phyloP scores from a whole-genome alignment of 2,113 vertebrate species.

The Chunga burmeisteri region DNA sequence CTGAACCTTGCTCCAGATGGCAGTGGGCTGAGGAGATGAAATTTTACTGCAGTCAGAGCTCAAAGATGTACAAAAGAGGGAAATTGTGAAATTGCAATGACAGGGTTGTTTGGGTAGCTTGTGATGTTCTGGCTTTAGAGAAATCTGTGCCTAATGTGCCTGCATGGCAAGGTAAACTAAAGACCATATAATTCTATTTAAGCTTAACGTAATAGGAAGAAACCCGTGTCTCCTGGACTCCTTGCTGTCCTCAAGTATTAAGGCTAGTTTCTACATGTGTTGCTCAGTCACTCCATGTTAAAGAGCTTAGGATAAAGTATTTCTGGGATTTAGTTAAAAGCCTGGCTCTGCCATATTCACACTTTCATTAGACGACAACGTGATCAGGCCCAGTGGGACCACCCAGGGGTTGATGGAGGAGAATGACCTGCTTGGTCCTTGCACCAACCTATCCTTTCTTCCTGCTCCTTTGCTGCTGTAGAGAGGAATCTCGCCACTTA shows the following conservation, averaged over 20 bases:
- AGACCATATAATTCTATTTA: constrained; percentile 39
- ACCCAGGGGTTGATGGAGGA: background rate
- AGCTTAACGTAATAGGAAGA: background rate
- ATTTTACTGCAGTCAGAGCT: constrained; percentile 45
- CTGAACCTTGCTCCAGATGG: constrained; percentile 66
- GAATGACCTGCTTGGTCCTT: background rate
- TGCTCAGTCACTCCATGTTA: background rate
- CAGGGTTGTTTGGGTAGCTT: constrained; percentile 50
- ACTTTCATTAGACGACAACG: background rate
- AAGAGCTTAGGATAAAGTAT: background rate
- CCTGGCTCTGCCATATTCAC: background rate
- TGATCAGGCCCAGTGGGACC: background rate
- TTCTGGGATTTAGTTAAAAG: background rate
- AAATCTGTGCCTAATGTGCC: constrained; percentile 55
- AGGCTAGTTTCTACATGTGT: background rate
- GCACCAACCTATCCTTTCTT: background rate
- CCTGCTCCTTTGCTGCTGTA: background rate
- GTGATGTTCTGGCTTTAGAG: constrained; percentile 55
- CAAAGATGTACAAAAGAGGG: constrained; percentile 36
- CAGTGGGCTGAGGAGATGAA: constrained; percentile 55
- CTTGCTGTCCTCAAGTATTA: background rate
- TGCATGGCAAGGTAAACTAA: constrained; percentile 60
- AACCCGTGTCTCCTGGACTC: background rate
- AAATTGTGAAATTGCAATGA: constrained; percentile 66
- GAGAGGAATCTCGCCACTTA: background rate